Evolutionary conservation across 2,797 vertebrate genomes (phyloP).

Genomic region (Crocidura indochinensis): DNA sequence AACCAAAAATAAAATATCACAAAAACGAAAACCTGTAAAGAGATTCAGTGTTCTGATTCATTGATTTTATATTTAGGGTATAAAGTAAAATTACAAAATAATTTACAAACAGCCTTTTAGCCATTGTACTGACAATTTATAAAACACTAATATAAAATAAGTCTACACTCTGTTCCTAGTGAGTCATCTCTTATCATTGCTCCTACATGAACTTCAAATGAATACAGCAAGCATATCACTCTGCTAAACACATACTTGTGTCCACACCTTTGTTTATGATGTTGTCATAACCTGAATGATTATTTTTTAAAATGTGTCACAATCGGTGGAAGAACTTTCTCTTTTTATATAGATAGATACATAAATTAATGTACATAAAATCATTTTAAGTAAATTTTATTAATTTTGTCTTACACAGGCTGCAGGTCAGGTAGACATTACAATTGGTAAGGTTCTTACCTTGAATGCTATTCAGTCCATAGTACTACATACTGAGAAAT

Average conservation of each 20-base stretch:
- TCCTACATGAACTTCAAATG: constrained; percentile 15
- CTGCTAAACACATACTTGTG: neutral
- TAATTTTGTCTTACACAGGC: neutral
- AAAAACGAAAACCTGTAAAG: neutral
- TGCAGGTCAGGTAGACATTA: too few relatives aligned
- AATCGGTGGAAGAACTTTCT: constrained; percentile 5
- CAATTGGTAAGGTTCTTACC: too few relatives aligned
- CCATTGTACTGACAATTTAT: neutral
- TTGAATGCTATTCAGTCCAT: too few relatives aligned
- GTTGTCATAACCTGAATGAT: neutral
- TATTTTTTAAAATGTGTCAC: constrained; percentile 27
- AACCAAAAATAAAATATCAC: too few relatives aligned
- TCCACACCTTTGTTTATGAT: neutral
- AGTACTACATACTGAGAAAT: too few relatives aligned
- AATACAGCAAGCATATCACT: neutral
- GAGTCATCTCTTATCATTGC: neutral
- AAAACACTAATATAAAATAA: constrained; percentile 36
- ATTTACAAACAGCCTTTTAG: constrained; percentile 20
- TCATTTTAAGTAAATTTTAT: constrained; percentile 45
- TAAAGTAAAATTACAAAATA: constrained; percentile 57
- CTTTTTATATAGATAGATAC: constrained; percentile 10
- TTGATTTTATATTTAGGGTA: constrained; percentile 24
- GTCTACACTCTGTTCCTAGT: neutral
- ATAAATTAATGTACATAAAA: neutral
- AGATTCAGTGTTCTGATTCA: neutral